Conservation (phyloP, 2,113 vertebrate species). For the Emberiza fucata region DNA sequence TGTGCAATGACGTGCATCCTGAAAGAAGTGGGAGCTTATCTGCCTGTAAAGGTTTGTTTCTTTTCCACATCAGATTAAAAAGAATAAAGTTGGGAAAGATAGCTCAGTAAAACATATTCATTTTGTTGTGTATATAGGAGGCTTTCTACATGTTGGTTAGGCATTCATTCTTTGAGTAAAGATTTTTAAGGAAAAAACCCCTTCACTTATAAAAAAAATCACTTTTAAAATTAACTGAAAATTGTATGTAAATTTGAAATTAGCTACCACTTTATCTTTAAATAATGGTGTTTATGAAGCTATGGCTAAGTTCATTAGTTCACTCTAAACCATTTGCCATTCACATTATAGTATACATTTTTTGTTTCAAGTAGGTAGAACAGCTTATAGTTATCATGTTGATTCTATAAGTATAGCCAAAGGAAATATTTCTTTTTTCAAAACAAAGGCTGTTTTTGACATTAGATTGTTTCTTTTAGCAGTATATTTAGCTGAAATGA, state of each 20-base stretch:
- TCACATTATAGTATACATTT: background rate
- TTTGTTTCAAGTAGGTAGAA: background rate
- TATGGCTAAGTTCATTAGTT: background rate
- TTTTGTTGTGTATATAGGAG: background rate
- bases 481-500: constrained; percentile 1
- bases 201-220: background rate
- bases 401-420: background rate
- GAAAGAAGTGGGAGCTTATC: background rate
- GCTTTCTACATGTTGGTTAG: background rate
- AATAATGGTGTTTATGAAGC: background rate
- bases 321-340: background rate
- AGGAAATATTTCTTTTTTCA: background rate
- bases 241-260: background rate
- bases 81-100: background rate
- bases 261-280: background rate
- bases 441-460: background rate
- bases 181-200: fast-evolving
- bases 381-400: background rate
- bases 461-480: background rate
- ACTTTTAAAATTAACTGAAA: background rate
- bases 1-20: background rate
- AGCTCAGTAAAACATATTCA: background rate
- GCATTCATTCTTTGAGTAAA: background rate
- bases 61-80: background rate
- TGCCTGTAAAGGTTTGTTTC: background rate